Conservation (phyloP, 2,888 invertebrate species). For the Linnaemya tessellans region DNA sequence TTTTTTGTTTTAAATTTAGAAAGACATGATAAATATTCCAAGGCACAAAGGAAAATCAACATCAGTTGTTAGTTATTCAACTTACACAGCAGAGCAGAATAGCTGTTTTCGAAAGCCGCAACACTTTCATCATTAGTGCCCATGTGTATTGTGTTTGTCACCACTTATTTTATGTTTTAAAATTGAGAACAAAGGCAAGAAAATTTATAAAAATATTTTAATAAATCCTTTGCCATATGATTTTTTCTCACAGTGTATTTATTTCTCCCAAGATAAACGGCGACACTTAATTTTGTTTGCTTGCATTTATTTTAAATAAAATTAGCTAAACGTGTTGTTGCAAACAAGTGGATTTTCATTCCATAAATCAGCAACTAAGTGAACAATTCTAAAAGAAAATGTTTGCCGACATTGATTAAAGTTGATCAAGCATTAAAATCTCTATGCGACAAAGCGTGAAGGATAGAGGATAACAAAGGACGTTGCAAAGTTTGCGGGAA, state of each 20-base stretch:
- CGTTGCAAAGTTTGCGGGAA: not conserved
- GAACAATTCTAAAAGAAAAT: conserved; percentile 1
- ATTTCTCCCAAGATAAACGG: conserved; percentile 15
- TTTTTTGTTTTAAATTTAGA: too few species aligned
- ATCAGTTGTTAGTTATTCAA: too few species aligned
- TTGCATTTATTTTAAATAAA: not conserved
- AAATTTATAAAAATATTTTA: too few species aligned
- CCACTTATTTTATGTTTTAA: too few species aligned
- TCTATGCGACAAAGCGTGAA: conserved; percentile 2
- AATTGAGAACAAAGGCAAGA: too few species aligned
- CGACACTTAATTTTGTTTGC: conserved; percentile 22
- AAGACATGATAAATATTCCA: too few species aligned
- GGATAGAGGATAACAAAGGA: not conserved
- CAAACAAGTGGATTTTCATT: conserved; percentile 1
- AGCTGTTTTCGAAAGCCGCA: too few species aligned
- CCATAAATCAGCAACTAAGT: conserved; percentile 35
- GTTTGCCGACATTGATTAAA: conserved; percentile 11
- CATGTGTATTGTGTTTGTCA: too few species aligned
- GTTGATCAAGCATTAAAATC: conserved; percentile 10
- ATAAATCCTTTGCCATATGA: too few species aligned
- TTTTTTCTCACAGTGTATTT: conserved; percentile 1
- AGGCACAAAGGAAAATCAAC: too few species aligned
- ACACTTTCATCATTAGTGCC: too few species aligned
- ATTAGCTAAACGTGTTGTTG: conserved; percentile 1
- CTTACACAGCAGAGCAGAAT: too few species aligned